Percentiles rank a stretch among this genome's conserved stretches.
Evolutionary conservation across 2,888 invertebrate species (phyloP).

Genomic region (Drosophila multiciliata): DNA sequence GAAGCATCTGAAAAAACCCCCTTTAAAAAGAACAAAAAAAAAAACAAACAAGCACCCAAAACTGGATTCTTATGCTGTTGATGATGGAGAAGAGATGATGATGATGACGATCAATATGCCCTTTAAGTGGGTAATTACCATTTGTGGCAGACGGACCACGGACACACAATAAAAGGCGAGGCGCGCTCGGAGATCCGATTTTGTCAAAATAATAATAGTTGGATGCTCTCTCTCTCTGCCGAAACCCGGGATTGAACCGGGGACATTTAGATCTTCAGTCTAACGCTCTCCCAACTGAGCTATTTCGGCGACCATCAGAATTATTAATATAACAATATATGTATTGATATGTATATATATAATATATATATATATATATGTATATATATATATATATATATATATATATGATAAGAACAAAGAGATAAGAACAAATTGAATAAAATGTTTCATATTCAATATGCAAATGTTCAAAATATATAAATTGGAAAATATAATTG

Average conservation of each 20-base stretch:
- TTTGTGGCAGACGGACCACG: neutral
- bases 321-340: neutral
- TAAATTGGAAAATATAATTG: neutral
- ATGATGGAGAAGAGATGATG: neutral
- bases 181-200: neutral
- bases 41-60: constrained; percentile 3
- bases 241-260: constrained; percentile 91
- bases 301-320: constrained; percentile 87
- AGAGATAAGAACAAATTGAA: neutral
- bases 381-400: neutral
- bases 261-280: constrained; percentile 91
- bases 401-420: neutral
- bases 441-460: neutral
- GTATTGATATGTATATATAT: neutral
- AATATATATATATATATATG: neutral
- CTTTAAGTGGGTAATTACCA: neutral
- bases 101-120: neutral
- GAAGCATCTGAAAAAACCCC: constrained; percentile 7
- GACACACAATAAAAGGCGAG: neutral
- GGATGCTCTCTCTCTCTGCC: constrained; percentile 84
- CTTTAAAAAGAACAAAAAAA: neutral
- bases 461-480: neutral
- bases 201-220: neutral
- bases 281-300: constrained; percentile 93
- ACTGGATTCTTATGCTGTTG: constrained; percentile 3